Evolutionary conservation across 1,140 invertebrate genomes (phyloP).

Genomic region (Rhizoglyphus robini): DNA sequence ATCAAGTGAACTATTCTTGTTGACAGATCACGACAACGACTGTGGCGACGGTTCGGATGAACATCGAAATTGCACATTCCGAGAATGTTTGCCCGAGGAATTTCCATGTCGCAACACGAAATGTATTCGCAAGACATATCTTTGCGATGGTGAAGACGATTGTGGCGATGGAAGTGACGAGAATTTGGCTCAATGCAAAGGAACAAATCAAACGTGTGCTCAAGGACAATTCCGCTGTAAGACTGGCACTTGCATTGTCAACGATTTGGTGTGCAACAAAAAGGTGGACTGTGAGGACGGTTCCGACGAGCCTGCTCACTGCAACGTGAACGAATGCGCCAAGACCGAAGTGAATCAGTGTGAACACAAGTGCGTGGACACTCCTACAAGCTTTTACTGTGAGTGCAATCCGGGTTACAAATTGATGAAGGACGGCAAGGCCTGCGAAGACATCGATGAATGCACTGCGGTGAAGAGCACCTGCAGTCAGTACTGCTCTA

Average conservation of each 20-base stretch:
- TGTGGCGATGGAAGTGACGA: slow-evolving; percentile 73
- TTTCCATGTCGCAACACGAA: slow-evolving; percentile 91
- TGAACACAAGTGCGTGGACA: slow-evolving; percentile 87
- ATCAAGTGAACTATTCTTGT: slow-evolving; percentile 49
- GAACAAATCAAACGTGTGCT: background rate
- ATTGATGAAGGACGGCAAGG: slow-evolving; percentile 37
- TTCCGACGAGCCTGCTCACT: slow-evolving; percentile 84
- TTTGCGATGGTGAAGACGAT: slow-evolving; percentile 79
- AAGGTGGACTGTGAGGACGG: slow-evolving; percentile 79
- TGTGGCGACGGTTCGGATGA: slow-evolving; percentile 47
- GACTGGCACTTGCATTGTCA: slow-evolving; percentile 68
- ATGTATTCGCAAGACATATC: slow-evolving; percentile 69
- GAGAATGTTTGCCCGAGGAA: slow-evolving; percentile 54
- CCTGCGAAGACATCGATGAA: slow-evolving; percentile 69
- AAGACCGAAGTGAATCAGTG: slow-evolving; percentile 81
- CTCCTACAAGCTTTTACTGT: slow-evolving; percentile 77
- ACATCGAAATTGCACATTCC: slow-evolving; percentile 35
- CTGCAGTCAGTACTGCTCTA: slow-evolving; percentile 87
- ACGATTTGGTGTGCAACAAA: slow-evolving; percentile 77
- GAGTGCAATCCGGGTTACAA: slow-evolving; percentile 89
- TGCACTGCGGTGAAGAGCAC: slow-evolving; percentile 74
- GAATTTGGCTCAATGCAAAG: slow-evolving; percentile 18
- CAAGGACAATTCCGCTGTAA: slow-evolving; percentile 54
- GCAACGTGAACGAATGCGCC: slow-evolving; percentile 87
- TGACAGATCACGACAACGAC: slow-evolving; percentile 86